Evolutionary conservation across 2,888 invertebrate genomes (phyloP).

Genomic region (Drosophila tanythrix): DNA sequence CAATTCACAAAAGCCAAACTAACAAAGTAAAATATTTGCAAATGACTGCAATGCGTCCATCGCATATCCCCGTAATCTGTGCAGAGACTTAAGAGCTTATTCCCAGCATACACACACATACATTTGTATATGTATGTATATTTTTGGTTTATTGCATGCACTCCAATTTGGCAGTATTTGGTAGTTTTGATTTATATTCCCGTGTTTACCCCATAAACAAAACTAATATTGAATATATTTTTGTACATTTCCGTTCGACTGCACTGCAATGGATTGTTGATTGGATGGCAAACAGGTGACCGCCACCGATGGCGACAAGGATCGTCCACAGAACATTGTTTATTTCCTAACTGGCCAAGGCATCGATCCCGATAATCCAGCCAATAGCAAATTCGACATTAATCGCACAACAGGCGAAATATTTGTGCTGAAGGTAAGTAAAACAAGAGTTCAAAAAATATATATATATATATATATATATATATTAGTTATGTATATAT

Average conservation of each 20-base stretch:
- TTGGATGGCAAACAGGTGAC: constrained; percentile 89
- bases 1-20: not conserved
- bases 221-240: constrained; percentile 35
- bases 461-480: not conserved
- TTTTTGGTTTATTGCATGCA: constrained; percentile 17
- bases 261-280: constrained; percentile 19
- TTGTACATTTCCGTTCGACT: constrained; percentile 21
- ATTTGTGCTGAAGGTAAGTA: constrained; percentile 95
- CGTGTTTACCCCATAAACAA: not conserved
- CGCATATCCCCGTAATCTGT: not conserved
- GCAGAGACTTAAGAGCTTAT: not conserved
- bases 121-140: too few species aligned
- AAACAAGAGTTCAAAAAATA: not conserved
- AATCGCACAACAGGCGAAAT: constrained; percentile 98
- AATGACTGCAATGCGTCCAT: constrained; percentile 22
- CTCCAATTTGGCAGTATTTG: not conserved
- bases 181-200: not conserved
- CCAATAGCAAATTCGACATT: constrained; percentile 98
- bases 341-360: constrained; percentile 98
- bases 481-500: too few species aligned
- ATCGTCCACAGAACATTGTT: constrained; percentile 96
- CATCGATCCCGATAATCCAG: constrained; percentile 97
- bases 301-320: constrained; percentile 98
- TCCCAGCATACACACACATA: not conserved
- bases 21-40: constrained; percentile 10